Conservation (phyloP, 1,140 invertebrate species). For the Adelges cooleyi region DNA sequence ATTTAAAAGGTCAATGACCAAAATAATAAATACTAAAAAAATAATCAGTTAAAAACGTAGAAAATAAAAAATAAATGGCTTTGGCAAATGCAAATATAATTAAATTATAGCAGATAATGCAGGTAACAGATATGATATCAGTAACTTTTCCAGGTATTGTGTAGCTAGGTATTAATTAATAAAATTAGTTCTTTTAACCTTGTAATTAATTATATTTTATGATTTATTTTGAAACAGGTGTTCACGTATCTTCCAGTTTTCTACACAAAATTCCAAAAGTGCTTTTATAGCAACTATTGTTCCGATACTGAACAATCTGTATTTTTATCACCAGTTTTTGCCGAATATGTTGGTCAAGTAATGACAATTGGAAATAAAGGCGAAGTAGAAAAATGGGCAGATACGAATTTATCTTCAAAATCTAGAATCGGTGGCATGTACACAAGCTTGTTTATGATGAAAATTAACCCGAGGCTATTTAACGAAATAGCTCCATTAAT, state of each 20-base stretch:
- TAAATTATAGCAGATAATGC: too few species aligned
- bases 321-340: background rate
- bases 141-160: too few species aligned
- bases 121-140: too few species aligned
- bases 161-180: too few species aligned
- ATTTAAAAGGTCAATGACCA: too few species aligned
- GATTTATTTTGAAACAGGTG: background rate
- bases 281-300: background rate
- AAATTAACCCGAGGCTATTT: background rate
- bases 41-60: too few species aligned
- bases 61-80: too few species aligned
- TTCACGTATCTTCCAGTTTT: conserved; percentile 6
- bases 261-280: conserved; percentile 13
- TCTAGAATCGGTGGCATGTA: background rate
- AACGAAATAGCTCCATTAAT: background rate
- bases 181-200: too few species aligned
- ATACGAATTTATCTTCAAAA: background rate
- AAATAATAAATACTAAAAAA: too few species aligned
- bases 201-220: too few species aligned
- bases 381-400: background rate
- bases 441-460: background rate
- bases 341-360: conserved; percentile 9
- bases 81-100: too few species aligned
- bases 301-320: background rate
- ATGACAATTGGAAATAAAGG: background rate